These are phyloP conservation scores for Thalpophila matura DNA, from an alignment of 2,888 invertebrate species.

Conservation along the genomic window DNA sequence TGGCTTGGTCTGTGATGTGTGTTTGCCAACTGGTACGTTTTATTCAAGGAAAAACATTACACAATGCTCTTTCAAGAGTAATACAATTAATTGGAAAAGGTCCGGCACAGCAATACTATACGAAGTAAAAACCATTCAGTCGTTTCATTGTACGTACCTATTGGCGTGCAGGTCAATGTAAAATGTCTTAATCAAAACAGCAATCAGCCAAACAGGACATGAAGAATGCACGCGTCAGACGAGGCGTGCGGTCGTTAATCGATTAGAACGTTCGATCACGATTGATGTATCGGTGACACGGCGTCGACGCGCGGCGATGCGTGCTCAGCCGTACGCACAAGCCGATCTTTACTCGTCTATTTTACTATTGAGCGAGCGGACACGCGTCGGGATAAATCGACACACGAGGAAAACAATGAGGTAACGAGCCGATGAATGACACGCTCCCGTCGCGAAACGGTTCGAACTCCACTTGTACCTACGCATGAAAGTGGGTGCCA, in stretches of 20 bases:
- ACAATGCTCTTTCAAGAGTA: not conserved
- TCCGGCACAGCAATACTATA: not conserved
- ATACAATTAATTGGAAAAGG: slow-evolving; percentile 7
- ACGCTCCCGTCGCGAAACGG: slow-evolving; percentile 77
- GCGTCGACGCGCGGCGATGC: slow-evolving; percentile 72
- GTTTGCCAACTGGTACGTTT: slow-evolving; percentile 54
- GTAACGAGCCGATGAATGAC: slow-evolving; percentile 90
- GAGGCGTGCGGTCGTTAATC: slow-evolving; percentile 80
- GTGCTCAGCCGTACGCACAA: slow-evolving; percentile 77
- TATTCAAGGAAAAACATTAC: not conserved
- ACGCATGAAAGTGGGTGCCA: slow-evolving; percentile 85
- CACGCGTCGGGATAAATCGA: slow-evolving; percentile 83
- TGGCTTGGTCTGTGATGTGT: slow-evolving; percentile 47
- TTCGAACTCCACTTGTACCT: slow-evolving; percentile 82
- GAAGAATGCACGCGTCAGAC: slow-evolving; percentile 75
- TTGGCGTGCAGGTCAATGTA: slow-evolving; percentile 27
- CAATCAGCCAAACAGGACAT: slow-evolving; percentile 72
- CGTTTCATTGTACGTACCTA: slow-evolving; percentile 17
- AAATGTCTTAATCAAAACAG: slow-evolving; percentile 65
- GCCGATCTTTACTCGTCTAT: slow-evolving; percentile 75
- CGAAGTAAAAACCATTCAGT: not conserved
- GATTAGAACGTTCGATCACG: slow-evolving; percentile 85
- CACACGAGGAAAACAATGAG: slow-evolving; percentile 87
- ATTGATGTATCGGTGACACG: slow-evolving; percentile 87
- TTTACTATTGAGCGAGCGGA: slow-evolving; percentile 82